These are phyloP conservation scores for Euplagia quadripunctaria DNA, from an alignment of 2,888 invertebrate species.

Conservation along the genomic window DNA sequence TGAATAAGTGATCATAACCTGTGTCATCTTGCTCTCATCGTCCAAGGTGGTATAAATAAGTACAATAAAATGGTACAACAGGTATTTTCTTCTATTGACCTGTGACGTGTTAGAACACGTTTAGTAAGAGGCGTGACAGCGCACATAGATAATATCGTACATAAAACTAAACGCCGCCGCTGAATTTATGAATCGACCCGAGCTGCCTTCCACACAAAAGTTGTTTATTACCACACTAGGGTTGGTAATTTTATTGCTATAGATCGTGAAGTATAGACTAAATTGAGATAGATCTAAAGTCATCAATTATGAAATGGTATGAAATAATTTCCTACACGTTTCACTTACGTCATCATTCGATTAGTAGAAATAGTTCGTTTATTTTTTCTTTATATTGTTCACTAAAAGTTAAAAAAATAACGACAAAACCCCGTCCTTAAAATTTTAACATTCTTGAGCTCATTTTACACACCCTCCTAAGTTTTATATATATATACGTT, in stretches of 20 bases:
- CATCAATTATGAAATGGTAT: neutral
- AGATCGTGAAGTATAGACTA: neutral
- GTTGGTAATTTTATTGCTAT: conserved; percentile 71
- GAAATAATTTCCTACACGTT: neutral
- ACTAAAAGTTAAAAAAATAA: too few species aligned
- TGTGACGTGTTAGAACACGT: conserved; percentile 44
- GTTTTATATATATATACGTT: too few species aligned
- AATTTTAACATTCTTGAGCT: too few species aligned
- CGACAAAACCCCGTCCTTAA: too few species aligned
- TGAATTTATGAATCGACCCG: conserved; percentile 84
- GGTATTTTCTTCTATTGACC: conserved; percentile 16
- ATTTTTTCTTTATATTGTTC: too few species aligned
- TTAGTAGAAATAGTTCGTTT: too few species aligned
- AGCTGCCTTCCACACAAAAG: conserved; percentile 85
- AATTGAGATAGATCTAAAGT: neutral
- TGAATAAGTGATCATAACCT: neutral
- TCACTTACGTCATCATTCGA: neutral
- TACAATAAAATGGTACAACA: neutral
- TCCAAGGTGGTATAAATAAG: neutral
- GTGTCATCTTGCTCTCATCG: neutral
- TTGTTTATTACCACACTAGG: conserved; percentile 82
- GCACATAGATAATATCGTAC: conserved; percentile 82
- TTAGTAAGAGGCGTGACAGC: conserved; percentile 54
- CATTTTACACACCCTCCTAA: too few species aligned
- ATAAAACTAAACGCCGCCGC: conserved; percentile 84